Evolutionary conservation across 2,797 vertebrate genomes (phyloP).

Genomic region (Sebastolobus alascanus): DNA sequence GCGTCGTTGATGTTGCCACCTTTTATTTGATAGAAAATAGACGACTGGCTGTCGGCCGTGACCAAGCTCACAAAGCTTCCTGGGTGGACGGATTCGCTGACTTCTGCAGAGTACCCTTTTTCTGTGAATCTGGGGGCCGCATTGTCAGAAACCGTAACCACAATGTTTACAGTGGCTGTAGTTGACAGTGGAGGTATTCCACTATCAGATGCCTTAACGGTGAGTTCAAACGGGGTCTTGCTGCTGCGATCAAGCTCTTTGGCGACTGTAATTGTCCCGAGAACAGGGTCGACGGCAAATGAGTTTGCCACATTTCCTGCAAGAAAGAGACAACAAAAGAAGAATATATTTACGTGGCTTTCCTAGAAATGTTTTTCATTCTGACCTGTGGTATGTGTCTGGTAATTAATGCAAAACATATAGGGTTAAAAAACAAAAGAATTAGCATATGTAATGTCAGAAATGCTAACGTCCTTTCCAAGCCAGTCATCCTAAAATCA

Average conservation of each 20-base stretch:
- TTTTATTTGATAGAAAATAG: constrained; percentile 95
- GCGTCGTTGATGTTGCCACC: constrained; percentile 89
- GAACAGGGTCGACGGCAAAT: constrained; percentile 92
- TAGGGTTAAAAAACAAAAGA: too few relatives aligned
- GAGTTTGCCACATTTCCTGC: constrained; percentile 97
- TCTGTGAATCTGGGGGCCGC: constrained; percentile 92
- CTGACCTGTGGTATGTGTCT: neutral
- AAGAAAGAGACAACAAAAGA: constrained; percentile 43
- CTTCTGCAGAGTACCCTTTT: constrained; percentile 92
- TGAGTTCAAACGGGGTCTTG: constrained; percentile 91
- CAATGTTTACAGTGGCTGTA: constrained; percentile 87
- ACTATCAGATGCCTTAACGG: constrained; percentile 92
- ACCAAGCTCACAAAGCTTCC: constrained; percentile 93
- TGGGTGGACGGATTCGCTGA: constrained; percentile 88
- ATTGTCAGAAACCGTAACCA: constrained; percentile 95
- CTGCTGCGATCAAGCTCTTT: constrained; percentile 94
- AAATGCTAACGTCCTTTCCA: constrained; percentile 50
- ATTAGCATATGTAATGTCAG: constrained; percentile 33
- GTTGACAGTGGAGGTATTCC: constrained; percentile 90
- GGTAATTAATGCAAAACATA: constrained; percentile 10
- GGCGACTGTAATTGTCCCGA: constrained; percentile 91
- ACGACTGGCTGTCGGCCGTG: constrained; percentile 92
- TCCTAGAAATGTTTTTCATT: constrained; percentile 23
- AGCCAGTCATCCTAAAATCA: constrained; percentile 48
- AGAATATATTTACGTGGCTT: constrained; percentile 19